Percentiles rank a stretch among this genome's conserved stretches.
phyloP scores from a whole-genome alignment of 2,888 invertebrate genomes.

The Ormyrus nitidulus region DNA sequence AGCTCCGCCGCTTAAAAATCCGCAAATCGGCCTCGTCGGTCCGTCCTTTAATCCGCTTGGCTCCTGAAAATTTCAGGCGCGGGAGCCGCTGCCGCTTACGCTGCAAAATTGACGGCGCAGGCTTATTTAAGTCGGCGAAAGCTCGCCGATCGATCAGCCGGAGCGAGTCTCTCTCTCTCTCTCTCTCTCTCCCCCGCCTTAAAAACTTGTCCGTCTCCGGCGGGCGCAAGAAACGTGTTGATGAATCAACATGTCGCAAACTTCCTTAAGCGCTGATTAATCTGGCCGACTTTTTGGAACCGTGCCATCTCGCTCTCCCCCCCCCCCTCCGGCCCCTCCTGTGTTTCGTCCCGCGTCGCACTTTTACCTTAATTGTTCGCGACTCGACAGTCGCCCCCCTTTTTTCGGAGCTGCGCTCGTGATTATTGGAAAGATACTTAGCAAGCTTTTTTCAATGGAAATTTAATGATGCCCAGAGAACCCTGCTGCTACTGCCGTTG shows the following conservation, averaged over 20 bases:
- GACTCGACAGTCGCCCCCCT: neutral
- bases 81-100: slow-evolving; percentile 17
- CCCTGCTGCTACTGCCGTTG: neutral
- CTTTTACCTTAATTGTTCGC: slow-evolving; percentile 44
- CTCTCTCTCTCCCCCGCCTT: neutral
- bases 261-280: slow-evolving; percentile 57
- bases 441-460: neutral
- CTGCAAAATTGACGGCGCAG: slow-evolving; percentile 38
- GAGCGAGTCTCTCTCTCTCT: neutral
- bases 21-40: slow-evolving; percentile 16
- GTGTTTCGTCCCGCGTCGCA: too few species aligned
- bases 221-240: slow-evolving; percentile 53
- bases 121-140: slow-evolving; percentile 26
- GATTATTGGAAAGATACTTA: neutral
- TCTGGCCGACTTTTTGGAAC: slow-evolving; percentile 55
- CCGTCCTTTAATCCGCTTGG: neutral
- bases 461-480: neutral
- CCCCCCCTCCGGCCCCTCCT: neutral
- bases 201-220: slow-evolving; percentile 53
- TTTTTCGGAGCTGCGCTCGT: too few species aligned
- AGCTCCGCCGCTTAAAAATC: neutral
- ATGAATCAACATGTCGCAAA: slow-evolving; percentile 57
- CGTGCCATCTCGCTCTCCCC: slow-evolving; percentile 24
- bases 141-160: neutral
- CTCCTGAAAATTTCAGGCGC: slow-evolving; percentile 34